Conservation (phyloP, 92 coral and sea anemone species). For the Epizoanthus illoricatus region DNA sequence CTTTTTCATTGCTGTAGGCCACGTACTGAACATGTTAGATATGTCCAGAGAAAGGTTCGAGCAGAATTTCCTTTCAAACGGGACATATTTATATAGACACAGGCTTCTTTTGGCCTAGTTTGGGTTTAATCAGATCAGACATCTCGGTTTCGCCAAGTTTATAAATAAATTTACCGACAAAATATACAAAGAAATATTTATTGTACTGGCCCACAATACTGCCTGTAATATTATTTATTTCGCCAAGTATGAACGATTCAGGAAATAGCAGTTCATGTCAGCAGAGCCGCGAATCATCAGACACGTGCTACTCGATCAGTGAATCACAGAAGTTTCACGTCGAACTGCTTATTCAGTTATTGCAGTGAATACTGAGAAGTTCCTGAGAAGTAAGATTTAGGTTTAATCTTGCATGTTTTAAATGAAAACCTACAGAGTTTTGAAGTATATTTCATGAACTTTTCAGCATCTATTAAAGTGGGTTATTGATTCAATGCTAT, state of each 20-base stretch:
- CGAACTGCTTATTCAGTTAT: neutral
- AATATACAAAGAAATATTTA: slow-evolving; percentile 7
- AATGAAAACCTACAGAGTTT: neutral
- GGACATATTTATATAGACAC: neutral
- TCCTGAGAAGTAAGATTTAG: no score
- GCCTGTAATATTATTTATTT: slow-evolving; percentile 10
- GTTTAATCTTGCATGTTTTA: no score
- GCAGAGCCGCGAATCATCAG: no score
- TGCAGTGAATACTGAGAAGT: neutral
- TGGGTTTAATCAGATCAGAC: neutral
- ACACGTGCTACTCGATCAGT: neutral
- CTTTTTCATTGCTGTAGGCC: neutral
- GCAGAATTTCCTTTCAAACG: neutral
- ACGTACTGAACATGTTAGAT: neutral
- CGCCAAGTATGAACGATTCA: neutral
- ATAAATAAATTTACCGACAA: neutral
- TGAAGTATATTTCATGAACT: neutral
- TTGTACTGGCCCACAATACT: slow-evolving; percentile 4
- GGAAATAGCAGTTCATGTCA: neutral
- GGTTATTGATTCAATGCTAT: neutral
- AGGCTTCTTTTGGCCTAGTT: neutral
- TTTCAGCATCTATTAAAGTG: neutral
- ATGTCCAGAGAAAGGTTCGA: neutral
- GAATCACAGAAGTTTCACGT: neutral
- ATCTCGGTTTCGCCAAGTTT: neutral